These are phyloP conservation scores for Clarias pachynema DNA, from an alignment of 2,797 vertebrate genomes.

Conservation along the genomic window DNA sequence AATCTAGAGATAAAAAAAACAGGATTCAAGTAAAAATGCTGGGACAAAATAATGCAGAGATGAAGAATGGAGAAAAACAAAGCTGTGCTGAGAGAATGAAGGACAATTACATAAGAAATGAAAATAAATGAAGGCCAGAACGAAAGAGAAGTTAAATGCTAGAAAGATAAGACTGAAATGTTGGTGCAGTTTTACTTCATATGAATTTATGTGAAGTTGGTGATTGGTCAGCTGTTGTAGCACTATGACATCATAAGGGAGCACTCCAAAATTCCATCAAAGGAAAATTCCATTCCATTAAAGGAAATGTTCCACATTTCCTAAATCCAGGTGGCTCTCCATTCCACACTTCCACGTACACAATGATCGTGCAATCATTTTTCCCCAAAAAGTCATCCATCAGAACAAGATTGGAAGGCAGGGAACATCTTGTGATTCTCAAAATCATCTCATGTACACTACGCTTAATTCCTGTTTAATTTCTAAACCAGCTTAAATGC, in stretches of 20 bases:
- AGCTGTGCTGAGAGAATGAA: not conserved
- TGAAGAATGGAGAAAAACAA: not conserved
- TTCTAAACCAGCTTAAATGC: not conserved
- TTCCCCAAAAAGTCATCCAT: not conserved
- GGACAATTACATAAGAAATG: not conserved
- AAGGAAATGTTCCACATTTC: slow-evolving; percentile 6
- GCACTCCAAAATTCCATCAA: not conserved
- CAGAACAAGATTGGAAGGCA: slow-evolving; percentile 1
- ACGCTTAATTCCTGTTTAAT: not conserved
- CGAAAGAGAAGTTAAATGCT: not conserved
- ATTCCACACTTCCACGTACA: not conserved
- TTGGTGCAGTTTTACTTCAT: not conserved
- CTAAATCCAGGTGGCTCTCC: not conserved
- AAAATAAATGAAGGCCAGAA: not conserved
- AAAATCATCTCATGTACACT: not conserved
- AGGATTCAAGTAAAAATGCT: not conserved
- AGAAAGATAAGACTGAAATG: not conserved
- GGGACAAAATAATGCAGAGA: not conserved
- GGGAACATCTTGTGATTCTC: not conserved
- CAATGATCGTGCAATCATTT: not conserved
- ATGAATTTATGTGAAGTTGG: not conserved
- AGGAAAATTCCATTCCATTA: not conserved
- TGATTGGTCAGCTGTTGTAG: not conserved
- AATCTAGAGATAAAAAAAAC: not conserved
- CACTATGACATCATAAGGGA: not conserved